Percentiles rank a stretch among this genome's conserved stretches.
These are phyloP conservation scores for Zonotrichia albicollis DNA, from an alignment of 2,797 vertebrate species.

Conservation along the genomic window DNA sequence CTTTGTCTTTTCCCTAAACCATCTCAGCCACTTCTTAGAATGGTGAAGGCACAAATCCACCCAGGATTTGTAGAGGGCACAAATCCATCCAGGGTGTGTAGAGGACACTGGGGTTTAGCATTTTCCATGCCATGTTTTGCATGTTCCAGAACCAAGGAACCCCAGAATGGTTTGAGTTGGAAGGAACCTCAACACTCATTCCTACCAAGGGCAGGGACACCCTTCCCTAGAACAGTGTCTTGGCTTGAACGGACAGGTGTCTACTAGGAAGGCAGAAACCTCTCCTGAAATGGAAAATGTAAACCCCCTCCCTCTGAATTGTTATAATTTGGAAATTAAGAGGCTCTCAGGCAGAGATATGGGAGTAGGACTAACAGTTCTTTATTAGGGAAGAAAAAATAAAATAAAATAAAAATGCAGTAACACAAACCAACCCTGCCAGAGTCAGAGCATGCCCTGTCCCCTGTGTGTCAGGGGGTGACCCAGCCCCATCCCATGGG, in stretches of 20 bases:
- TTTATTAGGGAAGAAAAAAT: too few relatives aligned
- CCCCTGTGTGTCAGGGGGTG: too few relatives aligned
- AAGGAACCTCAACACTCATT: too few relatives aligned
- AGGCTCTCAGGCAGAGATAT: not conserved
- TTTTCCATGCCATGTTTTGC: rapidly evolving
- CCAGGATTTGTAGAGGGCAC: rapidly evolving
- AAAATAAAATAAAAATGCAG: too few relatives aligned
- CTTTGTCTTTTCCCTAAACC: not conserved
- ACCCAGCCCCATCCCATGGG: not conserved
- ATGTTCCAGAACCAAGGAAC: not conserved
- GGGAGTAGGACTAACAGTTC: not conserved
- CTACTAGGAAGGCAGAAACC: not conserved
- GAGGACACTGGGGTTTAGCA: not conserved
- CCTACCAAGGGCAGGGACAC: too few relatives aligned
- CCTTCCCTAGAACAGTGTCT: not conserved
- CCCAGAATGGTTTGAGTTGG: too few relatives aligned
- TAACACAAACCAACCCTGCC: too few relatives aligned
- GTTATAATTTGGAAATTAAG: not conserved
- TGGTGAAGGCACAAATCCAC: not conserved
- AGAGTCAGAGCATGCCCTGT: rapidly evolving
- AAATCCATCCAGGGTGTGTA: not conserved
- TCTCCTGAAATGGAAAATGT: not conserved
- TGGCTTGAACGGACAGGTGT: not conserved
- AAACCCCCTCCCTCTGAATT: not conserved
- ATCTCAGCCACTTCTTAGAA: not conserved